Evolutionary conservation across 2,113 vertebrate species (phyloP).

Genomic region (Stomatorhinus ivindoensis): DNA sequence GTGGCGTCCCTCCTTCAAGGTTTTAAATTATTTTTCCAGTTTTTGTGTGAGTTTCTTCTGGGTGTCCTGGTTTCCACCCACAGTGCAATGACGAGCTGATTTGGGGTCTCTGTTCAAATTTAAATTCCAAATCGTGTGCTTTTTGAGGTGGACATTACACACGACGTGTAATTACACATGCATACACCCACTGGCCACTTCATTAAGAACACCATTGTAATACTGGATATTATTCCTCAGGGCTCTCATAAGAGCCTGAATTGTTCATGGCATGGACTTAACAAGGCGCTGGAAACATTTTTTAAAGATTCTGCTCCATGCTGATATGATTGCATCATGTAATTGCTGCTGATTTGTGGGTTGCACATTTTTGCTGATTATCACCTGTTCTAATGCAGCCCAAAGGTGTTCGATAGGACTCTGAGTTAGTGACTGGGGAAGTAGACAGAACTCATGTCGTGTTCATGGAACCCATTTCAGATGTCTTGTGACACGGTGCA

Average conservation of each 20-base stretch:
- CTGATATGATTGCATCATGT: background rate
- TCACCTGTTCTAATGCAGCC: background rate
- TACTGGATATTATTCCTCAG: background rate
- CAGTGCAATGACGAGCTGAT: background rate
- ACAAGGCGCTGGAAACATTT: background rate
- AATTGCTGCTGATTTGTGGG: background rate
- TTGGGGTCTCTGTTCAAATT: background rate
- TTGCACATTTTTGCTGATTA: background rate
- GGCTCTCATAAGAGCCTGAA: no score
- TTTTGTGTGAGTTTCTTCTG: background rate
- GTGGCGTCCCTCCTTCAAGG: background rate
- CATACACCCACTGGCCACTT: background rate
- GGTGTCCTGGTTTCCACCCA: background rate
- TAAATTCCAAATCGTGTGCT: background rate
- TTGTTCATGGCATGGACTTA: background rate
- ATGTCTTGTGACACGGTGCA: no score
- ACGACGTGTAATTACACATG: background rate
- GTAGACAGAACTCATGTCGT: no score
- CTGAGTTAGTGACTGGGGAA: no score
- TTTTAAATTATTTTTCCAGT: background rate
- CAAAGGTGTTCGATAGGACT: no score
- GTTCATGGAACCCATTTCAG: no score
- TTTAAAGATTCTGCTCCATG: background rate
- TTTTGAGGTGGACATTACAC: background rate
- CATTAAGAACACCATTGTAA: background rate